Percentiles rank a stretch among this genome's conserved stretches.
Evolutionary conservation across 1,140 invertebrate genomes (phyloP).

Genomic region (Micrasema longulum): DNA sequence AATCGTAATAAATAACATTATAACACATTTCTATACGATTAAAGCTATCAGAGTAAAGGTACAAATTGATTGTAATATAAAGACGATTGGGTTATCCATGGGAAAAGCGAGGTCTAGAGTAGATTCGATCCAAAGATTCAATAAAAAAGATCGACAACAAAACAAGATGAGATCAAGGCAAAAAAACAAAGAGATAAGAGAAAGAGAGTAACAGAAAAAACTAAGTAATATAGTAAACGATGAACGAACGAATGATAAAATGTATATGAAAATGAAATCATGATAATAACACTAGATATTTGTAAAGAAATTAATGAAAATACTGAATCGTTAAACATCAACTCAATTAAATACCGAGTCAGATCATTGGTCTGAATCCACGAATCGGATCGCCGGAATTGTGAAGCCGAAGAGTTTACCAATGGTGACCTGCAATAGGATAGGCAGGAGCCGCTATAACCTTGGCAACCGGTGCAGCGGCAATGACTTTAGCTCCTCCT

Average conservation of each 20-base stretch:
- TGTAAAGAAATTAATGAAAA: no score
- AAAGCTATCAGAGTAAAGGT: conserved; percentile 47
- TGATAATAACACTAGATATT: no score
- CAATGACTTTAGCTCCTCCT: conserved; percentile 62
- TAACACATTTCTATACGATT: conserved; percentile 45
- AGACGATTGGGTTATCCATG: conserved; percentile 43
- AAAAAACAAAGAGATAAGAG: not conserved
- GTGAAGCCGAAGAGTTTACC: conserved; percentile 54
- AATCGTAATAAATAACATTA: conserved; percentile 53
- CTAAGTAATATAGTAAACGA: no score
- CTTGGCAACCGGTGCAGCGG: conserved; percentile 56
- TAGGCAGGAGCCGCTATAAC: conserved; percentile 56
- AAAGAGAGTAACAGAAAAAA: no score
- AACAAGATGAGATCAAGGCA: conserved; percentile 17
- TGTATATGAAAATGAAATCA: not conserved
- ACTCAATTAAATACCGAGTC: not conserved
- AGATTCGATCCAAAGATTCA: conserved; percentile 43
- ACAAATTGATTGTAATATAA: conserved; percentile 15
- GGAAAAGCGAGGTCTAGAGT: conserved; percentile 26
- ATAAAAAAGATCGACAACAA: conserved; percentile 17
- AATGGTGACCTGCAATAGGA: conserved; percentile 54
- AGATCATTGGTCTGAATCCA: conserved; percentile 22
- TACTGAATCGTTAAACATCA: not conserved
- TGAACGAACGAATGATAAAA: conserved; percentile 24
- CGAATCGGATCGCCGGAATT: conserved; percentile 45